Base-by-base conservation (phyloP, 2,888 invertebrate species). In the Hemicrepidius hirtus region DNA sequence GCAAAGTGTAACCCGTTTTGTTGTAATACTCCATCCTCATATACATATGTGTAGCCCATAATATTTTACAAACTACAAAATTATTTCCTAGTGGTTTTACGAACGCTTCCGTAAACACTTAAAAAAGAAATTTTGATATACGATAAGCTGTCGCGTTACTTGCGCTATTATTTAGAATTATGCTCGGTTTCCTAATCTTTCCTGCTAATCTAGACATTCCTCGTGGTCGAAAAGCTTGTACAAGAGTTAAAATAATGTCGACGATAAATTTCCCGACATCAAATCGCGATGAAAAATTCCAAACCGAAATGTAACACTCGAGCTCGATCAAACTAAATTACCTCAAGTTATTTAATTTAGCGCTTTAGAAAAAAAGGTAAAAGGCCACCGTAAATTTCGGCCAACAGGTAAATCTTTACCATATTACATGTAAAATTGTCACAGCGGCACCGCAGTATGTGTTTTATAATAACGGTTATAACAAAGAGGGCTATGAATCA, bases 401-500 rank as follows among this genome's bases (percentile, higher is more conserved):
- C 60, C 59, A 68, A 72, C 72, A 72, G 72, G 72, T 72, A 73
- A 65, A 73, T 73, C 59, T 66, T 71, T 71, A 66, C 35, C 59
- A 59, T 50, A 70, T 70, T 69, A 76, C 70, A 71, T 68, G 69
- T 73, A 60, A 71, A 59, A 76, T 63, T 70, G 70, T 71, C 72
- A 62, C 72, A 46, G 63, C 53, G 67, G 63, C 37, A 72, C 72
- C 74, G 72, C 74, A 74, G 69, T 69, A 57, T 71, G 69, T 73
- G 73, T 70, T 74, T 75, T 76, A 77, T 76, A 76, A 78, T 78
- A 76, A 76, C 73, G 74, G 64, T 71, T 70, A 66, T 75, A 78
- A 79, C 79, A 79, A 78, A 78, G 74, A 73, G 68, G 68, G 68
- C 74, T 37, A 79, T 79, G 78, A 78, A 79, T 78, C 79, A 78